phyloP scores from a whole-genome alignment of 1,140 invertebrate species.

The Telenomus remus region DNA sequence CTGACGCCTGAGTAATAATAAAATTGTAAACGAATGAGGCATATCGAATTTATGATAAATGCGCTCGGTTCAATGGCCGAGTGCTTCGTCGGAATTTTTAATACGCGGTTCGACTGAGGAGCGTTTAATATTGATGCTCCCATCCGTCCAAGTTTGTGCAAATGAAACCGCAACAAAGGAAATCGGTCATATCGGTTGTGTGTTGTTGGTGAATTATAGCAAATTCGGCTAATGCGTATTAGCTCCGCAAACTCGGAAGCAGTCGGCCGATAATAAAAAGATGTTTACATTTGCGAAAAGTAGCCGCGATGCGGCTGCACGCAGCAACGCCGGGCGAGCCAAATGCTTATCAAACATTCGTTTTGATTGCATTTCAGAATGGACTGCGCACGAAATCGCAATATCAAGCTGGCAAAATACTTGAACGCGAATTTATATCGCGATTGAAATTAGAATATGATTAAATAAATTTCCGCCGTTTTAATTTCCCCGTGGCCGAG shows the following conservation, averaged over 20 bases:
- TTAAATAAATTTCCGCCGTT: slow-evolving; percentile 26
- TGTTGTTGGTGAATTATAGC: slow-evolving; percentile 19
- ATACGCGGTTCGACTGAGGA: slow-evolving; percentile 39
- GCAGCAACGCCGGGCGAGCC: neutral
- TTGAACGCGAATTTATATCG: slow-evolving; percentile 8
- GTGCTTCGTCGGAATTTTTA: slow-evolving; percentile 32
- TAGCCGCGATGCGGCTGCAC: neutral
- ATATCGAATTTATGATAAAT: slow-evolving; percentile 24
- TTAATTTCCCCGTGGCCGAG: slow-evolving; percentile 10
- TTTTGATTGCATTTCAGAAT: slow-evolving; percentile 35
- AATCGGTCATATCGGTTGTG: slow-evolving; percentile 23
- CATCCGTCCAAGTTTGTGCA: slow-evolving; percentile 2
- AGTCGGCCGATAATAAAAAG: slow-evolving; percentile 18
- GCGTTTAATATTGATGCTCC: slow-evolving; percentile 28
- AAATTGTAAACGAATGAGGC: too few relatives aligned
- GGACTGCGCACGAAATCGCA: slow-evolving; percentile 8
- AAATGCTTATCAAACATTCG: slow-evolving; percentile 35
- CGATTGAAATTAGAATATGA: slow-evolving; percentile 21
- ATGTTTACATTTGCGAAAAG: slow-evolving; percentile 34
- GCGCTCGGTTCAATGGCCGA: slow-evolving; percentile 27
- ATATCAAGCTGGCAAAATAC: slow-evolving; percentile 12
- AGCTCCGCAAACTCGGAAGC: slow-evolving; percentile 5
- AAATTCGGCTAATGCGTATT: slow-evolving; percentile 43
- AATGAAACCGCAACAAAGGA: slow-evolving; percentile 52
- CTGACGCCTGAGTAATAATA: neutral